Percentiles rank a stretch among this genome's conserved stretches.
These are phyloP conservation scores for Rhabdomys pumilio DNA, from an alignment of 2,797 vertebrate genomes.

Conservation along the genomic window DNA sequence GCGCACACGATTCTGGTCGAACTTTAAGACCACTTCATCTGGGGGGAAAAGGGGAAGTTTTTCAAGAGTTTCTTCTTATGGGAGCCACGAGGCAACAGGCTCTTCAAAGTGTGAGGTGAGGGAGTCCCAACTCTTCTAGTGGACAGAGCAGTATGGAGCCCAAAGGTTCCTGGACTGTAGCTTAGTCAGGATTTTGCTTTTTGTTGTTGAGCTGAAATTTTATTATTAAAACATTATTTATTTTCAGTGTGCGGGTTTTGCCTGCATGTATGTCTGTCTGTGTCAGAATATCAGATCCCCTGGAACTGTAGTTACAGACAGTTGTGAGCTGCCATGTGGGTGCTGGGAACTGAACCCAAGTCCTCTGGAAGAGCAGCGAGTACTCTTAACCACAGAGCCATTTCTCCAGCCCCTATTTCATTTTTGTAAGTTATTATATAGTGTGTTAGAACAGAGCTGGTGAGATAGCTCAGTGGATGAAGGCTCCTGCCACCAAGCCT, in stretches of 20 bases:
- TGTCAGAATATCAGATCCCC: too few relatives aligned
- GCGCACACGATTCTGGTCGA: slow-evolving; percentile 92
- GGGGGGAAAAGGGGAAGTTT: not conserved
- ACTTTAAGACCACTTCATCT: slow-evolving; percentile 96
- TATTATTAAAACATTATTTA: not conserved
- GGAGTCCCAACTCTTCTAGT: not conserved
- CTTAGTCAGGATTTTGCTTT: not conserved
- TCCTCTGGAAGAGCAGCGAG: too few relatives aligned
- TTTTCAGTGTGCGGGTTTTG: too few relatives aligned
- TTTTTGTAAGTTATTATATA: not conserved
- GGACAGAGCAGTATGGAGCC: not conserved
- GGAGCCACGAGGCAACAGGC: not conserved
- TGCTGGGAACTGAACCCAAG: too few relatives aligned
- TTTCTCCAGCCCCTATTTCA: too few relatives aligned
- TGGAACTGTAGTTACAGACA: too few relatives aligned
- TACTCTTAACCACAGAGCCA: too few relatives aligned
- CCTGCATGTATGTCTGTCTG: too few relatives aligned
- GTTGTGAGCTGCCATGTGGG: too few relatives aligned
- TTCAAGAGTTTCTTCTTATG: not conserved
- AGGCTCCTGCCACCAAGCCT: not conserved
- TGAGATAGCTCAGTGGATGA: too few relatives aligned
- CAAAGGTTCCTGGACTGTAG: too few relatives aligned
- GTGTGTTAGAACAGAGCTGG: not conserved
- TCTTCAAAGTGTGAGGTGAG: not conserved
- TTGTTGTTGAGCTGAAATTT: not conserved